Evolutionary conservation across 2,888 invertebrate species (phyloP), one percentile per base, ranked within the genome.

Genomic region (Rotaria socialis): DNA sequence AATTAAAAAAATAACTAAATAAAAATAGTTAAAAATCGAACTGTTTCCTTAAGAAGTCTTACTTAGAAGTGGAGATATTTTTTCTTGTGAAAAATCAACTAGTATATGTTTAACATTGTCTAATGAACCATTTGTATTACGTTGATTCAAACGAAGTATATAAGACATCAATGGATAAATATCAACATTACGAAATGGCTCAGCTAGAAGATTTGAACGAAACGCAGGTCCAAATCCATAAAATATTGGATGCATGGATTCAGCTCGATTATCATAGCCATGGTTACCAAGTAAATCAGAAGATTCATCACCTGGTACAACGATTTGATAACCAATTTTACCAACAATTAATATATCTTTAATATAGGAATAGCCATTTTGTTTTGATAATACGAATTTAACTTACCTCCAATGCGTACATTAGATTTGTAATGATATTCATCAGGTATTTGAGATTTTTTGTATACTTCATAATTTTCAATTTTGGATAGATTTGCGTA

Each of bases 141-240:
- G 84, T 27, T 84, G 86, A 19, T n/a, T 43, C 35, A 86, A 19
- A 24, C 43, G 58, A 22, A 86, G 50, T 58, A 86, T 47, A 52
- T 56, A 52, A 60, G 84, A 86, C 86, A 86, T 86, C 10, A 86
- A 50, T n/a, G 86, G 86, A 84, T 86, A 86, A 27, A 86, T 55
- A 84, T 86, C 86, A 47, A 86, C 86, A 60, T 47, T 84, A 19
- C 58, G 47, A 84, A 86, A 85, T n/a, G 43, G 43, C 47, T 85
- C 35, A 19, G 75, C 67, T n/a, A 50, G 19, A 35, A 67, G 52
- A 43, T 43, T 84, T 24, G 10, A 19, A 52, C 35, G 24, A 58
- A 86, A 84, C 27, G 84, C 75, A 24, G 86, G 86, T 3, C 86
- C 86, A 47, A 56, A 41, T 27, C 52, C 86, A 14, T 80, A 80